Evolutionary conservation across 2,888 invertebrate genomes (phyloP), one percentile per base, ranked within the genome.

Genomic region (Heliconius hortense): DNA sequence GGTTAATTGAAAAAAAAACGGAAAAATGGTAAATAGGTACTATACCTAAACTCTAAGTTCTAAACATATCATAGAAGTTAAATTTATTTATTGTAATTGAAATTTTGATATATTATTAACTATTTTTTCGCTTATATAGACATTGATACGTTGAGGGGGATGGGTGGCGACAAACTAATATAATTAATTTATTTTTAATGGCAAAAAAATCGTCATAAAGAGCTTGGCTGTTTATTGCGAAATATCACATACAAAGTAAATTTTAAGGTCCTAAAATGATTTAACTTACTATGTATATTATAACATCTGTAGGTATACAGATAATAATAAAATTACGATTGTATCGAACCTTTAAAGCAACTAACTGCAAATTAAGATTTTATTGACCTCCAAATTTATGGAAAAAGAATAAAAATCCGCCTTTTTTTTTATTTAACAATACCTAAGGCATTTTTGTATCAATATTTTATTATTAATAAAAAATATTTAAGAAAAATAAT

Each of bases 311-410:
- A 35, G 35, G 35, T 31, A 28, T 63, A 63, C 31, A 28, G 18
- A 31, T 10, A 43, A 39, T 15, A 39, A 39, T 39, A 43, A 66
- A 43, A 66, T 66, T 43, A 43, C 43, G 39, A 43, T 43, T 39
- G 1, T 66, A 39, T 39, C 24, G 39, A 8, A 18, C 39, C 18
- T 35, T 64, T 64, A 64, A n/a, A 21, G 35, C 11, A 64, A 35
- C 11, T 35, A 64, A 35, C 64, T 35, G 63, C 35, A 64, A 31
- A 63, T 64, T 64, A 35, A 64, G 11, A 35, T 64, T 64, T 64
- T 64, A 64, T n/a, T 21, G 62, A 63, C 28, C 62, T 28, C 62
- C 21, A 48, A 48, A 1, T 48, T n/a, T n/a, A n/a, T 56, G 8
- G n/a, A 56, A 21, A 53, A 53, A 53, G 8, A 21, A 56, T 24